Evolutionary conservation across 1,140 invertebrate species (phyloP).

Genomic region (Gerris buenoi): DNA sequence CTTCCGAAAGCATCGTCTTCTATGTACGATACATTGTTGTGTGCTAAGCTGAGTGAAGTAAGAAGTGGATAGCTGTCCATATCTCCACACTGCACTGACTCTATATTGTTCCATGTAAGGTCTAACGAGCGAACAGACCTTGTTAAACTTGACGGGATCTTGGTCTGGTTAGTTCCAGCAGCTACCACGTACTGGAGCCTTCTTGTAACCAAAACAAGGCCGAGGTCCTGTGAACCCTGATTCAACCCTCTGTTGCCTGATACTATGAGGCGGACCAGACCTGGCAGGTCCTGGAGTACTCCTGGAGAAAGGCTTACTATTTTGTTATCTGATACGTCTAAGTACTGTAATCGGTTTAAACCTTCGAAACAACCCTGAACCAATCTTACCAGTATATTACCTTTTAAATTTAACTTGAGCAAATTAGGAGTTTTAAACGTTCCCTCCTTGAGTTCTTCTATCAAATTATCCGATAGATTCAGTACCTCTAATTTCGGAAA

Average conservation of each 20-base stretch:
- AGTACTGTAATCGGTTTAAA: slow-evolving; percentile 43
- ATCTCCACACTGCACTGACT: slow-evolving; percentile 60
- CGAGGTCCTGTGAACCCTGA: slow-evolving; percentile 15
- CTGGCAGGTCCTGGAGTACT: slow-evolving; percentile 32
- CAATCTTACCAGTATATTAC: slow-evolving; percentile 44
- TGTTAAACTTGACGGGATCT: slow-evolving; percentile 68
- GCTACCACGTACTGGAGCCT: slow-evolving; percentile 65
- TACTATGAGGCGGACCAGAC: slow-evolving; percentile 51
- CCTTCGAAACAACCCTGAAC: slow-evolving; percentile 38
- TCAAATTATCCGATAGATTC: slow-evolving; percentile 35
- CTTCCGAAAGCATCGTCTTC: slow-evolving; percentile 76
- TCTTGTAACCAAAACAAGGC: slow-evolving; percentile 27
- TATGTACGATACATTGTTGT: slow-evolving; percentile 56
- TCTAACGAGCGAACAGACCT: slow-evolving; percentile 65
- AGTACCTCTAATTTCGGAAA: slow-evolving; percentile 17
- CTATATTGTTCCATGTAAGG: slow-evolving; percentile 58
- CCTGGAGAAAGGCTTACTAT: slow-evolving; percentile 33
- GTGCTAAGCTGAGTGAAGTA: slow-evolving; percentile 60
- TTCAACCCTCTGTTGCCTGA: slow-evolving; percentile 20
- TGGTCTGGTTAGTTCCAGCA: slow-evolving; percentile 56
- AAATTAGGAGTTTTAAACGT: slow-evolving; percentile 34
- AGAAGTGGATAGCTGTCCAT: slow-evolving; percentile 76
- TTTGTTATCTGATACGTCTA: slow-evolving; percentile 32
- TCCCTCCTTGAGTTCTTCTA: slow-evolving; percentile 32
- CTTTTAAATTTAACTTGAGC: slow-evolving; percentile 42